Conservation (phyloP, 2,113 vertebrate species). For the Catharus bicknelli region DNA sequence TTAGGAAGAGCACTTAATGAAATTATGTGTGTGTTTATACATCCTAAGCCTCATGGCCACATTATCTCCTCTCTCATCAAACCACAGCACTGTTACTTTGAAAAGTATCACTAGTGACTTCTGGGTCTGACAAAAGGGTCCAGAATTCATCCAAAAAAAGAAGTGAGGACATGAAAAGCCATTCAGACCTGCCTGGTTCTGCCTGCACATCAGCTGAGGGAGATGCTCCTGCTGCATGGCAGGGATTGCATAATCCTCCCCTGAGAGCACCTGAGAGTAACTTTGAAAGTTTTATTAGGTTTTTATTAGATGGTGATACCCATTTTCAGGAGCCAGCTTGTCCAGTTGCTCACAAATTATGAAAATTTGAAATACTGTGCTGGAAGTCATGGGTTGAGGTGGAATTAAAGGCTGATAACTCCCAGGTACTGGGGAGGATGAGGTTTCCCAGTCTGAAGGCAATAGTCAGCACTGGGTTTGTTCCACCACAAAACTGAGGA, state of each 20-base stretch:
- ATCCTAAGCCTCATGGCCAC: background rate
- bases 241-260: constrained; percentile 14
- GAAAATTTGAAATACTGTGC: constrained; percentile 14
- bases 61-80: background rate
- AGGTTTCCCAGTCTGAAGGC: background rate
- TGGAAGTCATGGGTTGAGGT: background rate
- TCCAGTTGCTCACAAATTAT: background rate
- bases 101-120: constrained; percentile 27
- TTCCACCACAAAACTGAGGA: background rate
- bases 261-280: background rate
- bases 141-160: background rate
- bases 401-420: background rate
- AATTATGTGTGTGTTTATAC: constrained; percentile 1
- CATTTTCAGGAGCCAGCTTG: constrained; percentile 6
- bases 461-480: background rate
- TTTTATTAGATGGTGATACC: background rate
- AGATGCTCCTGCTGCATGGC: background rate
- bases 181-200: background rate
- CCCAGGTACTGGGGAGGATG: background rate
- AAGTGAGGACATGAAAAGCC: constrained; percentile 12
- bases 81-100: background rate
- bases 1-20: constrained; percentile 60
- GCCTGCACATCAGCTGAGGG: constrained; percentile 10
- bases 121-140: background rate
- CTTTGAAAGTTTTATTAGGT: constrained; percentile 33